Conservation (phyloP, 2,888 invertebrate genomes). For the Liopterus haemorrhoidalis region DNA sequence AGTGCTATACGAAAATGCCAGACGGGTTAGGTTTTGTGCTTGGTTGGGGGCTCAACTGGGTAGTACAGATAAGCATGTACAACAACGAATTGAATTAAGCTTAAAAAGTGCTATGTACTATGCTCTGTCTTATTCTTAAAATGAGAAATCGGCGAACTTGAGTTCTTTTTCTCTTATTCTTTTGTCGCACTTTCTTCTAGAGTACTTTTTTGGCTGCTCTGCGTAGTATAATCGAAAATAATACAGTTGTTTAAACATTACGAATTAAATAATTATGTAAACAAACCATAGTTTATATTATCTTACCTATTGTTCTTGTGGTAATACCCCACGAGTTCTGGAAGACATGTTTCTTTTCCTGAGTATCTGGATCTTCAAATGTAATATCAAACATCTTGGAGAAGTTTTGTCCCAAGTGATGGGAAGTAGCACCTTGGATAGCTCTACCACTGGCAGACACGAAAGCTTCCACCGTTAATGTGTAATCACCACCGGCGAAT, state of each 20-base stretch:
- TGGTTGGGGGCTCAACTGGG: too few relatives aligned
- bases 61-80: too few relatives aligned
- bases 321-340: slow-evolving; percentile 99
- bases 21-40: too few relatives aligned
- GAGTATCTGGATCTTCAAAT: slow-evolving; percentile 87
- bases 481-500: slow-evolving; percentile 96
- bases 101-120: too few relatives aligned
- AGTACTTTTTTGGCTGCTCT: neutral
- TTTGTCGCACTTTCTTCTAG: neutral
- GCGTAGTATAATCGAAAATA: too few relatives aligned
- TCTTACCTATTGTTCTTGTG: slow-evolving; percentile 83
- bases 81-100: too few relatives aligned
- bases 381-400: slow-evolving; percentile 98
- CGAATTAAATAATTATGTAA: too few relatives aligned
- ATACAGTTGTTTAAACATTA: too few relatives aligned
- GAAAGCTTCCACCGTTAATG: slow-evolving; percentile 95
- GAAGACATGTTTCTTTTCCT: slow-evolving; percentile 80
- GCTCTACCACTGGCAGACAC: slow-evolving; percentile 89
- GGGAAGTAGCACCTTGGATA: slow-evolving; percentile 95
- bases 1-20: too few relatives aligned
- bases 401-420: slow-evolving; percentile 98
- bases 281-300: neutral
- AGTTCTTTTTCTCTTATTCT: neutral
- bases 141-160: too few relatives aligned
- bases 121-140: too few relatives aligned